Percentiles rank a stretch among this genome's conserved stretches.
Conservation (phyloP, 2,888 invertebrate species). For the Amphipoea lucens region DNA sequence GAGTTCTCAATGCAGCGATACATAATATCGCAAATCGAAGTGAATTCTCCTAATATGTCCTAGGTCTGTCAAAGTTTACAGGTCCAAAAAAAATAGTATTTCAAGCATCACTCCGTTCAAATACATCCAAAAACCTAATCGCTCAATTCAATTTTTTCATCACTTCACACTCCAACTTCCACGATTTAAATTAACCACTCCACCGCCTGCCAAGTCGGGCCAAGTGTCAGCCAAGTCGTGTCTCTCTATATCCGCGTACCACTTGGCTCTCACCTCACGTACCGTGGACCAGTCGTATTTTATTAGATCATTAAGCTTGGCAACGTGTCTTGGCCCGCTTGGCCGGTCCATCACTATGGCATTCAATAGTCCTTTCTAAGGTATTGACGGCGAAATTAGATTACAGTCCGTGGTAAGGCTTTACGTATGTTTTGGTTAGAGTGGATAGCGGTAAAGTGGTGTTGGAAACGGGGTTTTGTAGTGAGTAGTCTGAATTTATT, state of each 20-base stretch:
- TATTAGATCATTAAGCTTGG: slow-evolving; percentile 82
- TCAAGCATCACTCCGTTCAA: not conserved
- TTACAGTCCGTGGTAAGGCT: slow-evolving; percentile 49
- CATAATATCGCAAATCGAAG: not conserved
- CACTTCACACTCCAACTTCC: slow-evolving; percentile 7
- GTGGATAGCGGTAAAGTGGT: slow-evolving; percentile 22
- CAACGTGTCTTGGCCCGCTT: slow-evolving; percentile 72
- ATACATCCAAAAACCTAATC: slow-evolving; percentile 15
- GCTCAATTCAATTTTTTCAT: slow-evolving; percentile 21
- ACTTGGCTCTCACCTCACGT: slow-evolving; percentile 74
- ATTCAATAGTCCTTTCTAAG: slow-evolving; percentile 68
- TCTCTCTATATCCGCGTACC: slow-evolving; percentile 49
- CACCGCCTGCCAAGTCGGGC: slow-evolving; percentile 26
- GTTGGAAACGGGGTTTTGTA: slow-evolving; percentile 7
- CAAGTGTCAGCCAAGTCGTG: slow-evolving; percentile 45
- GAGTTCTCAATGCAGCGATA: not conserved
- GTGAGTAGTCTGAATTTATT: not conserved
- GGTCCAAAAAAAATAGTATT: not conserved
- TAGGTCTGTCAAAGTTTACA: not conserved
- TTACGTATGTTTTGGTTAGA: slow-evolving; percentile 48
- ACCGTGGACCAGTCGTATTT: slow-evolving; percentile 76
- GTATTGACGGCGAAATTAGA: slow-evolving; percentile 64
- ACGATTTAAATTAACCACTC: slow-evolving; percentile 58
- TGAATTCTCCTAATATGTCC: not conserved
- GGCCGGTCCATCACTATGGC: slow-evolving; percentile 76